Evolutionary conservation across 2,113 vertebrate species (phyloP).

Genomic region (Coryphaenoides rupestris): DNA sequence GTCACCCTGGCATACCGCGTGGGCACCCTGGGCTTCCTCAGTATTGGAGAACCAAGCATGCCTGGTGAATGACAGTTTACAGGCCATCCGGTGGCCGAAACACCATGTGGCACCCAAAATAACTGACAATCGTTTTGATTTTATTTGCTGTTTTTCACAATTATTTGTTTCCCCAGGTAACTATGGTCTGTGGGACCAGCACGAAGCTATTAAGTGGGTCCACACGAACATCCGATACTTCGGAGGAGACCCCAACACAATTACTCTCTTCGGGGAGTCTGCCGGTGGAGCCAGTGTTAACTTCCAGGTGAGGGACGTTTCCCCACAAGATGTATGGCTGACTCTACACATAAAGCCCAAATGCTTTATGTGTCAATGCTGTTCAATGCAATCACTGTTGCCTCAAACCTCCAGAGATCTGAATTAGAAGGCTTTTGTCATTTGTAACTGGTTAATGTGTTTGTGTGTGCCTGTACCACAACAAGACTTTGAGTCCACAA

Average conservation of each 20-base stretch:
- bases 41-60: slow-evolving; percentile 79
- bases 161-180: slow-evolving; percentile 74
- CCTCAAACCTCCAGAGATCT: no score
- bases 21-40: slow-evolving; percentile 90
- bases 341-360: no score
- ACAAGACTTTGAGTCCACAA: slow-evolving; percentile 81
- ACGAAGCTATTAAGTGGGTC: slow-evolving; percentile 91
- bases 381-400: no score
- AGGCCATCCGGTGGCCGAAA: not conserved
- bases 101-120: not conserved
- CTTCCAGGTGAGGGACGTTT: slow-evolving; percentile 77
- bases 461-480: slow-evolving; percentile 6
- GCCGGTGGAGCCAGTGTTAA: slow-evolving; percentile 81
- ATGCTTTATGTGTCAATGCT: no score
- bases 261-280: slow-evolving; percentile 94
- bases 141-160: not conserved
- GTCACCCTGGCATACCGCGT: slow-evolving; percentile 89
- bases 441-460: not conserved
- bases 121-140: not conserved
- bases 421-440: not conserved
- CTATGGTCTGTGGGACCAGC: slow-evolving; percentile 92
- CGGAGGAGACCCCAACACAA: slow-evolving; percentile 85
- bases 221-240: slow-evolving; percentile 90
- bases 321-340: no score
- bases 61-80: slow-evolving; percentile 66